Base-by-base conservation (phyloP, 1,140 invertebrate species). In the Tyrophagus putrescentiae region DNA sequence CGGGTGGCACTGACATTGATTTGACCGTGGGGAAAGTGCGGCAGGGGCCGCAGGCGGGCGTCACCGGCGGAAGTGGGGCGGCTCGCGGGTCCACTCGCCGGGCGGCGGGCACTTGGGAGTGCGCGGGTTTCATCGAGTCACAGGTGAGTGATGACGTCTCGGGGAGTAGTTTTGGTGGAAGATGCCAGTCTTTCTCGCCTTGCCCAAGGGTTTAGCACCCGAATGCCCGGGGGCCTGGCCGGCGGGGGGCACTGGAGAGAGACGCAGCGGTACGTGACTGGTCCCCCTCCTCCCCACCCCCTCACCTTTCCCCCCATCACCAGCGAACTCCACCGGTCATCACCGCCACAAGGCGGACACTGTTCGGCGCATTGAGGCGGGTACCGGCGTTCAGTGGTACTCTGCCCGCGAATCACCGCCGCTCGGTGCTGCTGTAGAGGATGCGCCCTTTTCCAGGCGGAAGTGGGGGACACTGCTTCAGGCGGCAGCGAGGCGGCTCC, bases 401-500 rank as follows among this genome's bases (percentile, higher is more conserved):
- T 59, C 39, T 11, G 39, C 57, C 18, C 39, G 36, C 13, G 36
- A 42, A 45, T 59, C 45, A 29, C 21, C 18, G 6, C 7, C 57
- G 3, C 21, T 44, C 27, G 1, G 28, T 1, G 36, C 50, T 28
- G 1, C 16, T 44, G 34, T 59, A 59, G 3, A 27, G 11, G 11
- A 59, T 44, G 28, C 57, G 39, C 21, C 57, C 57, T 25, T 45
- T 28, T 7, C 32, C 13, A 16, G n/a, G 9, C 1, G 34, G 36
- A 27, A 59, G 50, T 29, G 31, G 16, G 11, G 57, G 57, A 59
- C 57, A 59, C 50, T 44, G 57, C 29, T 44, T 59, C 21, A 59
- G 18, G 13, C 39, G 57, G 50, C 57, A 59, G 31, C 34, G 4
- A 3, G 57, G 57, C 34, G 36, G 36, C 1, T 42, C 11, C 3